phyloP scores from a whole-genome alignment of 2,113 vertebrate species.

The Climacteris rufus region DNA sequence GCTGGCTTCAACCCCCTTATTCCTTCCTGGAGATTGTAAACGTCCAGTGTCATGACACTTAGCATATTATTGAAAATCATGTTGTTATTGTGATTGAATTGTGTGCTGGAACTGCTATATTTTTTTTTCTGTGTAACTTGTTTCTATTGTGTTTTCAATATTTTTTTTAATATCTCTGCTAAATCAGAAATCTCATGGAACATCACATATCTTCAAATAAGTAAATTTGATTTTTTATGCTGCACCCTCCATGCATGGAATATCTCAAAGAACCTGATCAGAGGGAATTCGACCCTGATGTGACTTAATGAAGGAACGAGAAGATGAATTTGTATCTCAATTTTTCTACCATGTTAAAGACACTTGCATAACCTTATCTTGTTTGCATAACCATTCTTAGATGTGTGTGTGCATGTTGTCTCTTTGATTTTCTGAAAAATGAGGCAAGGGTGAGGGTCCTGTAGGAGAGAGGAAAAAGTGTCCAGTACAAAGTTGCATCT shows the following conservation, averaged over 20 bases:
- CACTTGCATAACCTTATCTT: not conserved
- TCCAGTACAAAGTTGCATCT: not conserved
- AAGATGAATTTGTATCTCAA: not conserved
- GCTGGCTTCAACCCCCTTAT: not conserved
- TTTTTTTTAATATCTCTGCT: not conserved
- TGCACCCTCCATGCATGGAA: not conserved
- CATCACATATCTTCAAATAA: not conserved
- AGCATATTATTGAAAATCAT: not conserved
- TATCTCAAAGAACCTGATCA: not conserved
- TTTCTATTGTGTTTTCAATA: not conserved
- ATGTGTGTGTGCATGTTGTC: not conserved
- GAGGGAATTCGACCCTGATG: not conserved
- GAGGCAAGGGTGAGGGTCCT: not conserved
- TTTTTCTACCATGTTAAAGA: not conserved
- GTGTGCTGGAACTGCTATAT: not conserved
- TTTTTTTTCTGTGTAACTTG: not conserved
- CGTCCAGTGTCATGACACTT: accelerated
- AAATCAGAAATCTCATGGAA: not conserved
- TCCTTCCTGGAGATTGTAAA: not conserved
- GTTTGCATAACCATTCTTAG: not conserved
- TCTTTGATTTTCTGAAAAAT: not conserved
- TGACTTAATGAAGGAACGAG: not conserved
- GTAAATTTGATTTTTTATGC: not conserved
- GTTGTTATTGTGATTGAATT: not conserved
- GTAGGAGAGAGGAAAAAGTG: not conserved